Conservation (phyloP, 2,888 invertebrate species). For the Cephus sareptanus region DNA sequence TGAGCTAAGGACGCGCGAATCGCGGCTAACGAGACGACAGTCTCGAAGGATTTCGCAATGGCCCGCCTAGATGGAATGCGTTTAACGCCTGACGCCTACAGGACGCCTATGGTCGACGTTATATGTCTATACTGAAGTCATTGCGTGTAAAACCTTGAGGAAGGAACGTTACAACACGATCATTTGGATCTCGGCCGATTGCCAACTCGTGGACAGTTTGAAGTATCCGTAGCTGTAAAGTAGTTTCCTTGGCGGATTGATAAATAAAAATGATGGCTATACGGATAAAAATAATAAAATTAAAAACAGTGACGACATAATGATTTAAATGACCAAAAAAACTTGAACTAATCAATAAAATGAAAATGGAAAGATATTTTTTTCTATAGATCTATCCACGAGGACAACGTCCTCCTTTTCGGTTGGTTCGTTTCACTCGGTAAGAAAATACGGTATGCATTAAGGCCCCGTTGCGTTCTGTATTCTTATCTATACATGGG, state of each 20-base stretch:
- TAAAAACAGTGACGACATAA: not conserved
- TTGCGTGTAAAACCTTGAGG: constrained; percentile 59
- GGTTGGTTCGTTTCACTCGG: not conserved
- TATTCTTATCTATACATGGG: constrained; percentile 10
- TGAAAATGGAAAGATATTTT: not conserved
- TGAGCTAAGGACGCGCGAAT: constrained; percentile 63
- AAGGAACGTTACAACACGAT: constrained; percentile 64
- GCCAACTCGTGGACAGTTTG: constrained; percentile 37
- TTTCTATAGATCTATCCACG: not conserved
- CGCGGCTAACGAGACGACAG: constrained; percentile 56
- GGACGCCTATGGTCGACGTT: constrained; percentile 57
- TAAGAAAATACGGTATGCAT: not conserved
- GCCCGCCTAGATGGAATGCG: constrained; percentile 65
- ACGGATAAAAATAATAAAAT: not conserved
- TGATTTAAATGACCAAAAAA: not conserved
- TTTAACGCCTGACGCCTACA: constrained; percentile 66
- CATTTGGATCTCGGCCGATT: constrained; percentile 61
- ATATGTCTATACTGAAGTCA: not conserved
- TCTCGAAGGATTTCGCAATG: constrained; percentile 51
- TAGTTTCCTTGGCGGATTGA: not conserved
- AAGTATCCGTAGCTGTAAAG: not conserved
- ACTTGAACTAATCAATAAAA: not conserved
- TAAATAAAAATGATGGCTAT: not conserved
- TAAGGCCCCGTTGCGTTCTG: constrained; percentile 5
- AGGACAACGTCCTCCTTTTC: not conserved